Percentiles rank a stretch among this genome's conserved stretches.
Conservation (phyloP, 1,140 invertebrate genomes). For the Drosophila mayri region DNA sequence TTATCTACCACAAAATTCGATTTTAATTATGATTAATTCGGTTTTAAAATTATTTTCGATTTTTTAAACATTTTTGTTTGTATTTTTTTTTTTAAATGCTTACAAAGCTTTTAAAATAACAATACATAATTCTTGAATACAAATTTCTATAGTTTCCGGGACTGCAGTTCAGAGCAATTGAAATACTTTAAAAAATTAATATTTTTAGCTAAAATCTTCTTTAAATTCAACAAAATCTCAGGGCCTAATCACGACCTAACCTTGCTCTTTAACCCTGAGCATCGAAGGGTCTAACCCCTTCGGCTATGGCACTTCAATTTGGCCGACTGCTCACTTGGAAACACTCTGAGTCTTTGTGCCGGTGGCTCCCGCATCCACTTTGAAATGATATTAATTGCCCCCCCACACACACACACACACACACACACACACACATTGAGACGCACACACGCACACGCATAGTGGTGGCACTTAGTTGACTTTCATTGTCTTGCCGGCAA, state of each 20-base stretch:
- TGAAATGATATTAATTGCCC: slow-evolving; percentile 76
- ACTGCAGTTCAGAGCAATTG: neutral
- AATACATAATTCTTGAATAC: too few species aligned
- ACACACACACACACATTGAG: slow-evolving; percentile 19
- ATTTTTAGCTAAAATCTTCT: neutral
- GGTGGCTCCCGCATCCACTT: slow-evolving; percentile 26
- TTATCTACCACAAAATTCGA: neutral
- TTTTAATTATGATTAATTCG: too few species aligned
- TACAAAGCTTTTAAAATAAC: too few species aligned
- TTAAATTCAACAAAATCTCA: neutral
- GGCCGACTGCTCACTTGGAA: slow-evolving; percentile 51
- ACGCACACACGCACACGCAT: slow-evolving; percentile 1
- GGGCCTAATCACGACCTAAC: neutral
- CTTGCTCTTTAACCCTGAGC: slow-evolving; percentile 21
- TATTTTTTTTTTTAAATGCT: too few species aligned
- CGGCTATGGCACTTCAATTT: slow-evolving; percentile 25
- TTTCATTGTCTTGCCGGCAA: slow-evolving; percentile 71
- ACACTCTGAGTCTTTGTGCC: slow-evolving; percentile 1
- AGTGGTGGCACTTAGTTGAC: slow-evolving; percentile 43
- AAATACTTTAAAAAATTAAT: neutral
- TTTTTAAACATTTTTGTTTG: too few species aligned
- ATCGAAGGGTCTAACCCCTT: slow-evolving; percentile 29
- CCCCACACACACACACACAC: slow-evolving; percentile 18
- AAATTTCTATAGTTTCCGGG: neutral
- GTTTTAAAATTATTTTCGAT: too few species aligned